Evolutionary conservation across 2,113 vertebrate genomes (phyloP).

Genomic region (Raja brachyura): DNA sequence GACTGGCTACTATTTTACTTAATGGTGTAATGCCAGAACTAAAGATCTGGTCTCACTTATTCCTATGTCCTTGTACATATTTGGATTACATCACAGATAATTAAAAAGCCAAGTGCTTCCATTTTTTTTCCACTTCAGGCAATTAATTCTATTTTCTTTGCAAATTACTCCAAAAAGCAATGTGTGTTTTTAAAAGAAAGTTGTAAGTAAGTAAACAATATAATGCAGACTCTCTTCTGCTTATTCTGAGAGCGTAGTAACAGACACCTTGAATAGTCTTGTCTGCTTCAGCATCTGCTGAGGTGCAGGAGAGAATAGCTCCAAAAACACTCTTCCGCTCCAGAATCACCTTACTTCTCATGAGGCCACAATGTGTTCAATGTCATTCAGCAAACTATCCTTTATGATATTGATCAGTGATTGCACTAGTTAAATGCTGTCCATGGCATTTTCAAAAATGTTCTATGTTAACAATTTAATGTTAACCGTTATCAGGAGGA

Average conservation of each 20-base stretch:
- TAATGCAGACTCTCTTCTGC: neutral
- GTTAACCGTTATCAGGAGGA: too few species aligned
- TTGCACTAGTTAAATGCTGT: neutral
- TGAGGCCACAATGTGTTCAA: too few species aligned
- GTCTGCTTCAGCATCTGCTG: neutral
- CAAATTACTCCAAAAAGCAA: neutral
- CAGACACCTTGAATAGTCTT: neutral
- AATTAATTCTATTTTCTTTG: neutral
- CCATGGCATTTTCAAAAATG: neutral
- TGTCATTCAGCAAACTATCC: too few species aligned
- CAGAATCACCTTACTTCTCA: neutral
- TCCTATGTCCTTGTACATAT: neutral
- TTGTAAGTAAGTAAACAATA: neutral
- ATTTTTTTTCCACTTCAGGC: neutral
- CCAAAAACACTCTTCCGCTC: neutral
- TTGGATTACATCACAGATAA: neutral
- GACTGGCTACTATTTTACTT: too few species aligned
- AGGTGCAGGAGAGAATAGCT: neutral
- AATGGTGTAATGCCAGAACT: too few species aligned
- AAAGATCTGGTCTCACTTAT: too few species aligned
- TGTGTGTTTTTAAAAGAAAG: neutral
- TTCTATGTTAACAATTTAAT: too few species aligned
- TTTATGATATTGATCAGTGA: neutral
- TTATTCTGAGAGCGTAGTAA: neutral
- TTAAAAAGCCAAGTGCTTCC: too few species aligned